Percentiles rank a stretch among this genome's conserved stretches.
Evolutionary conservation across 2,113 vertebrate species (phyloP).

Genomic region (Madoqua kirkii): DNA sequence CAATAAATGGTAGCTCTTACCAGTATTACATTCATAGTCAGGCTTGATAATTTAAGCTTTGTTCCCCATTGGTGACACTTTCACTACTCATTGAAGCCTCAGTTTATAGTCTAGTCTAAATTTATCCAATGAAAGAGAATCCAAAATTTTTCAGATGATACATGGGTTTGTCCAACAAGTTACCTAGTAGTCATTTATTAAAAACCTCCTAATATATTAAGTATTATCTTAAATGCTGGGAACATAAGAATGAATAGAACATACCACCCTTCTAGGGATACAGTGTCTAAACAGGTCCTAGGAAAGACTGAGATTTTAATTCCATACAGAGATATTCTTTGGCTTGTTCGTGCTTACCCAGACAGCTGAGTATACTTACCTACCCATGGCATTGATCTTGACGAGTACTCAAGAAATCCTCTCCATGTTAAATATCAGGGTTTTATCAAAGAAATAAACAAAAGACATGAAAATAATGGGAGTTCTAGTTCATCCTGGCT

Average conservation of each 20-base stretch:
- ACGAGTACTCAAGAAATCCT: background rate
- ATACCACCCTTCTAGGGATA: background rate
- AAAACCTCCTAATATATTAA: background rate
- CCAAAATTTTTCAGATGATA: background rate
- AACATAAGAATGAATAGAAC: background rate
- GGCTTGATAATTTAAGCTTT: background rate
- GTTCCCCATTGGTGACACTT: background rate
- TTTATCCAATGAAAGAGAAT: background rate
- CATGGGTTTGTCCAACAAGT: background rate
- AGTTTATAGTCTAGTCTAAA: background rate
- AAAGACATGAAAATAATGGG: background rate
- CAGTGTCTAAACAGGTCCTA: background rate
- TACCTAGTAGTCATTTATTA: background rate
- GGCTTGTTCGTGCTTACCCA: background rate
- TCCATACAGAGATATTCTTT: background rate
- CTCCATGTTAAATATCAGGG: background rate
- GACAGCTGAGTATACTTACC: background rate
- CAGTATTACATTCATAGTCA: background rate
- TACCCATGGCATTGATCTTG: background rate
- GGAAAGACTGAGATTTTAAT: background rate
- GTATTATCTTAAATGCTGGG: background rate
- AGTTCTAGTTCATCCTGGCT: background rate
- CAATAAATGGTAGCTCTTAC: background rate
- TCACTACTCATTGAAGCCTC: background rate
- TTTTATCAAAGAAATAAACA: conserved; percentile 6